Evolutionary conservation across 2,797 vertebrate genomes (phyloP), one percentile per base, ranked within the genome.

Genomic region (Philypnodon macrostomus): DNA sequence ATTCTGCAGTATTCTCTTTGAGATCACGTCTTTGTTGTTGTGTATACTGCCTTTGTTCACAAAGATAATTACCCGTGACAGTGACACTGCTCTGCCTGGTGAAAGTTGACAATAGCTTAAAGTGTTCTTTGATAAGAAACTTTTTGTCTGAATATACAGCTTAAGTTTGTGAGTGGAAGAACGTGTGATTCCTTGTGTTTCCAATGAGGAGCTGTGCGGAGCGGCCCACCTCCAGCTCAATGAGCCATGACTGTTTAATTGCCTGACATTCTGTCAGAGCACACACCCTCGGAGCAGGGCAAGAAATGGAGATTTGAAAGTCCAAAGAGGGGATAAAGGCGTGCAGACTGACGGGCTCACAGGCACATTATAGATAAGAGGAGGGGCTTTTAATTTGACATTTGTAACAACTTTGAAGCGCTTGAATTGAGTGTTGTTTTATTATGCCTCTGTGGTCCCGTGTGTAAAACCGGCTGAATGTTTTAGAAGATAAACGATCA

Each of bases 181-280:
- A 75, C 51, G 59, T 58, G 41, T 15, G 59, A 55, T 79, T 73
- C 73, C 63, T 71, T 58, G 41, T 58, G 55, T 73, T 81, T 81
- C 68, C 56, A 58, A 36, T 64, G 68, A 76, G 73, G 55, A 75
- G 73, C 67, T 67, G 61, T 59, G 70, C 78, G 77, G 71, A 79
- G 65, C 13, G 33, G 71, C 77, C 77, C 75, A 83, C 78, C 86
- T 85, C 80, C 72, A 72, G 79, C 78, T 84, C 81, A 83, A 82
- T 85, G 83, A 85, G 83, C 79, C 86, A 68, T 83, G 79, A 80
- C 80, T 80, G 77, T 85, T 81, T 87, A 87, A 89, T 89, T 86
- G 80, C 81, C 80, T 85, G 84, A 84, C 84, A 86, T 85, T 83
- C 83, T 86, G 85, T 87, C 84, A 82, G 79, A 69, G 76, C 77